A percentile compares a stretch with the other conserved stretches of the same genome.
phyloP scores from a whole-genome alignment of 2,797 vertebrate species.

The Xenopus petersii region DNA sequence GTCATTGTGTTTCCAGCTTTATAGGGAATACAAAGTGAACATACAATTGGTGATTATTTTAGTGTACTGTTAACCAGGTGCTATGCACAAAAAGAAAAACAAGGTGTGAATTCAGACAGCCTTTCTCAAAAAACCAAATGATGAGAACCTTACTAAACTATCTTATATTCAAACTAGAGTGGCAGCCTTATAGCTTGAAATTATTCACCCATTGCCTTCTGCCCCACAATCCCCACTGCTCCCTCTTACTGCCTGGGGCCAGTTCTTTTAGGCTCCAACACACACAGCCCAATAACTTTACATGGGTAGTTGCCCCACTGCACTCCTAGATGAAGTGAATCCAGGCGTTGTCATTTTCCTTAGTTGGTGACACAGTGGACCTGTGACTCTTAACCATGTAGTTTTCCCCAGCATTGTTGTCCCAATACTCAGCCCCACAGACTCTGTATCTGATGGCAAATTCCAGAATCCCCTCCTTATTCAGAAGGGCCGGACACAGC shows the following conservation, averaged over 20 bases:
- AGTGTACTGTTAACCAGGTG: not conserved
- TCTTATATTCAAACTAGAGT: not conserved
- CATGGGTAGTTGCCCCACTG: not conserved
- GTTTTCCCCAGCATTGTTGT: conserved; percentile 84
- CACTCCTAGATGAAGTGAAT: conserved; percentile 84
- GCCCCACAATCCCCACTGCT: not conserved
- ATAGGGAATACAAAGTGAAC: no score
- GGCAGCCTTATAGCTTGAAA: not conserved
- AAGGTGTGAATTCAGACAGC: not conserved
- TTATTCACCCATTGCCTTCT: not conserved
- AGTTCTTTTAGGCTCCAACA: not conserved
- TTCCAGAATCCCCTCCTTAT: conserved; percentile 71
- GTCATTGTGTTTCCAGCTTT: no score
- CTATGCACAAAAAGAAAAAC: not conserved
- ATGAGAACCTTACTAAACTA: conserved; percentile 1
- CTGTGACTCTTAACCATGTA: conserved; percentile 77
- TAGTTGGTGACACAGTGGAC: conserved; percentile 70
- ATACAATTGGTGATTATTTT: not conserved
- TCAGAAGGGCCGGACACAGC: conserved; percentile 71
- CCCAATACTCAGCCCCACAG: conserved; percentile 80
- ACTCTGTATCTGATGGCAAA: conserved; percentile 86
- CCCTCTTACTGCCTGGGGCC: conserved; percentile 3
- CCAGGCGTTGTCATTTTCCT: conserved; percentile 83
- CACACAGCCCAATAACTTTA: not conserved
- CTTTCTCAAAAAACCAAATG: not conserved